A percentile compares a stretch with the other conserved stretches of the same genome.
These are phyloP conservation scores for Camponotus pennsylvanicus DNA, from an alignment of 1,140 invertebrate species.

Conservation along the genomic window DNA sequence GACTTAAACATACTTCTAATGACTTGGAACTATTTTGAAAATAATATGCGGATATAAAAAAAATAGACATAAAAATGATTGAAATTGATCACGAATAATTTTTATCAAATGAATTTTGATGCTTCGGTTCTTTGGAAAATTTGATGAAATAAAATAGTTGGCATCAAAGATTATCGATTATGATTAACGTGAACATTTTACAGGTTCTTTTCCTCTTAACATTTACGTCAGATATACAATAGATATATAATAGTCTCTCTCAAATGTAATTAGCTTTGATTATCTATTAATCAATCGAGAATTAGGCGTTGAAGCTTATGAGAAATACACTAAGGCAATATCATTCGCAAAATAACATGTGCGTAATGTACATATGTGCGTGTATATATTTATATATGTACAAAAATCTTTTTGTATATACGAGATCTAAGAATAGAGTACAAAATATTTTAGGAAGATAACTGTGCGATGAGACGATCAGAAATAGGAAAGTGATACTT, in stretches of 20 bases:
- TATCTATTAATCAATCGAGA: constrained; percentile 43
- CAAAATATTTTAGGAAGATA: constrained; percentile 70
- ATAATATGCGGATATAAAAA: constrained; percentile 35
- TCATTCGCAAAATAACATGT: constrained; percentile 24
- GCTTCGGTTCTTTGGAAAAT: constrained; percentile 10
- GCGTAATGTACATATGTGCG: constrained; percentile 28
- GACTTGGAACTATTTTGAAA: not conserved
- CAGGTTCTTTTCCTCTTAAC: not conserved
- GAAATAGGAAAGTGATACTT: constrained; percentile 57
- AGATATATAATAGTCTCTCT: not conserved
- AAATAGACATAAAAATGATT: constrained; percentile 36
- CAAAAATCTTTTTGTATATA: constrained; percentile 65
- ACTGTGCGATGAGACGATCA: constrained; percentile 36
- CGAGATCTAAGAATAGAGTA: constrained; percentile 66
- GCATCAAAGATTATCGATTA: not conserved
- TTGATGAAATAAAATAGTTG: constrained; percentile 13
- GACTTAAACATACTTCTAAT: not conserved
- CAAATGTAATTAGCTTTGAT: constrained; percentile 26
- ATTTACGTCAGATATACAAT: constrained; percentile 30
- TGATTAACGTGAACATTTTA: not conserved
- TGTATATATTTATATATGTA: constrained; percentile 62
- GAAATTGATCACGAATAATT: not conserved
- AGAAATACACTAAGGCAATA: constrained; percentile 36
- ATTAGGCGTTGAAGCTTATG: constrained; percentile 37
- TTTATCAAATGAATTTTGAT: not conserved